These are phyloP conservation scores for Leucosticte australis DNA, from an alignment of 2,113 vertebrate genomes.

Conservation along the genomic window DNA sequence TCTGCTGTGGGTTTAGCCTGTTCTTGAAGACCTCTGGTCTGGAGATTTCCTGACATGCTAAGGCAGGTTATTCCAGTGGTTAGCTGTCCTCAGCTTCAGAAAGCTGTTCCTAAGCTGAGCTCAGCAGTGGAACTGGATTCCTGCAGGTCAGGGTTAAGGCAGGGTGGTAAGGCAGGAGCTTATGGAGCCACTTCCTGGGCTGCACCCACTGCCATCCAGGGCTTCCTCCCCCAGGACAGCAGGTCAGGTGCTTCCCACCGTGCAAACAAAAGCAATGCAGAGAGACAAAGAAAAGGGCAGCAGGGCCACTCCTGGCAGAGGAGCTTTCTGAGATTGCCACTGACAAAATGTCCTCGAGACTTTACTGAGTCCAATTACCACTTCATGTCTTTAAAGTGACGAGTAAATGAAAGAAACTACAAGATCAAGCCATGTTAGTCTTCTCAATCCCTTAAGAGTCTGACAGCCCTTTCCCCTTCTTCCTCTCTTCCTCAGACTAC, in stretches of 20 bases:
- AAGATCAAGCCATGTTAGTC: slow-evolving; percentile 55
- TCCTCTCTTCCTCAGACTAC: not conserved
- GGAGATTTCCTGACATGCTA: not conserved
- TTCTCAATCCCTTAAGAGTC: slow-evolving; percentile 5
- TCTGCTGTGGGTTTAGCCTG: not conserved
- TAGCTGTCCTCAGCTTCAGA: not conserved
- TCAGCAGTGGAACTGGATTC: not conserved
- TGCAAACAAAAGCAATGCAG: not conserved
- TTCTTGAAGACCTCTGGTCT: not conserved
- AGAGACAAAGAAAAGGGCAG: slow-evolving; percentile 34
- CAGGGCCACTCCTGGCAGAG: slow-evolving; percentile 5
- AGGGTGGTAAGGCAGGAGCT: not conserved
- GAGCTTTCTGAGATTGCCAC: not conserved
- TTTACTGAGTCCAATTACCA: slow-evolving; percentile 52
- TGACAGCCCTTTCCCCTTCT: slow-evolving; percentile 24
- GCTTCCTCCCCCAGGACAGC: not conserved
- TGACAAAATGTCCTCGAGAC: slow-evolving; percentile 41
- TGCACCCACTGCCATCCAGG: not conserved
- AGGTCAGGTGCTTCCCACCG: not conserved
- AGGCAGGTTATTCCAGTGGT: not conserved
- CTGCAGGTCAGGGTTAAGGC: not conserved
- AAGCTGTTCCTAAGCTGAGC: not conserved
- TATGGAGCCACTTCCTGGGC: rapidly evolving
- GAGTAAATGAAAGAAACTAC: slow-evolving; percentile 45
- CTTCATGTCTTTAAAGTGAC: slow-evolving; percentile 36